Percentiles rank a stretch among this genome's conserved stretches.
Conservation (phyloP, 2,888 invertebrate genomes). For the Encarsia formosa region DNA sequence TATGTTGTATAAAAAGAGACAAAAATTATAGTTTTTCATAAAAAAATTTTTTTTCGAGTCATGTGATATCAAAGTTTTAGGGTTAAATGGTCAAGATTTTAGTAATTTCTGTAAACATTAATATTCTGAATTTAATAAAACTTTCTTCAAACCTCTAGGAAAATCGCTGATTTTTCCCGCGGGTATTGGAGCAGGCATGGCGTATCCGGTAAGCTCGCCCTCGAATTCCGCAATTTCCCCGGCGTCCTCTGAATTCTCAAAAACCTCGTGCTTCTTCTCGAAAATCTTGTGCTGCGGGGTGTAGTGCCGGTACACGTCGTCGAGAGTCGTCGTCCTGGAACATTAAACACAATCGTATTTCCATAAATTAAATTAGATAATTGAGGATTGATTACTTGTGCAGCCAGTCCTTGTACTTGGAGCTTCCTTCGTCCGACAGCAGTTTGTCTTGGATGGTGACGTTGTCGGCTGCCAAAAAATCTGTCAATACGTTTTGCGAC, state of each 20-base stretch:
- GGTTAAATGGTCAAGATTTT: too few species aligned
- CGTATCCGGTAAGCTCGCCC: slow-evolving; percentile 58
- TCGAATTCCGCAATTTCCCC: slow-evolving; percentile 59
- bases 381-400: slow-evolving; percentile 56
- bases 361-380: neutral
- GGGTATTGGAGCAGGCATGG: slow-evolving; percentile 42
- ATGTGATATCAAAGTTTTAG: too few species aligned
- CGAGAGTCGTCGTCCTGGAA: slow-evolving; percentile 64
- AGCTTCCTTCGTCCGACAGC: slow-evolving; percentile 67
- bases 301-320: slow-evolving; percentile 67
- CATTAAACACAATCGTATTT: too few species aligned
- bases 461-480: slow-evolving; percentile 39
- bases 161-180: slow-evolving; percentile 39
- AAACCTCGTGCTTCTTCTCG: slow-evolving; percentile 41
- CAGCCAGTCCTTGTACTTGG: slow-evolving; percentile 71
- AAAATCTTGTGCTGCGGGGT: slow-evolving; percentile 40
- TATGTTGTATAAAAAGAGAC: too few species aligned
- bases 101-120: too few species aligned
- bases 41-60: too few species aligned
- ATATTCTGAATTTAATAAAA: too few species aligned
- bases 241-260: slow-evolving; percentile 49
- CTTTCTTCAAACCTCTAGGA: slow-evolving; percentile 20
- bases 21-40: too few species aligned
- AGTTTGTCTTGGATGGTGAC: slow-evolving; percentile 53
- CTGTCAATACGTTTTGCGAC: slow-evolving; percentile 35